Evolutionary conservation across 2,113 vertebrate genomes (phyloP), one percentile per base, ranked within the genome.

Genomic region (Acrocephalus arundinaceus): DNA sequence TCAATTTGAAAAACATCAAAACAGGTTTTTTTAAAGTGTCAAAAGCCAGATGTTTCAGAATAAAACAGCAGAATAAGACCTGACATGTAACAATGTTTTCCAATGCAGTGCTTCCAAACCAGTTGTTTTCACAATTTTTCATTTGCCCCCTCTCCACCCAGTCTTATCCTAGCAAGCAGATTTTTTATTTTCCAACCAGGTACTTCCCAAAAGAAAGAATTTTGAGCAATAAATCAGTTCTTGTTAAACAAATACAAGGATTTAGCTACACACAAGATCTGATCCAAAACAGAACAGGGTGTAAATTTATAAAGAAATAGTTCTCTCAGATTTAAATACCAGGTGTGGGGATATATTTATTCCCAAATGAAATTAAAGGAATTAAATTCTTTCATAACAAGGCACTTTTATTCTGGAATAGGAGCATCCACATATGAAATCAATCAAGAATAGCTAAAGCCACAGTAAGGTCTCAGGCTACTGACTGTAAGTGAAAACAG

Each of bases 391-490:
- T 96, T 92, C 25, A 0, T 61, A 94, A 93, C 73, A 91, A 95
- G 70, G 84, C 89, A 87, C 84, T 93, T 84, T 61, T 89, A 92
- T 96, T 90, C 93, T 96, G 81, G 94, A 93, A 92, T 33, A 89
- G 85, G 49, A 94, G 37, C 73, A 91, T 91, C 85, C 87, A 91
- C 93, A 95, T 76, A 82, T 73, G 77, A 96, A 82, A 82, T 85
- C 76, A 87, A 95, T 95, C 93, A 91, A 85, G 87, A 95, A 89
- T 57, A 93, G 67, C 70, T 87, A 76, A 95, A 96, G 87, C 84
- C 74, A 85, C 46, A 76, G 71, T 30, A 87, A 91, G 77, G 74
- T 91, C 85, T 87, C 70, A 43, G 57, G 93, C 95, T 94, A 93
- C 94, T 46, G 92, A 86, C 72, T 75, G 20, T 49, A 95, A 90